Percentiles rank a stretch among this genome's conserved stretches.
Evolutionary conservation across 1,140 invertebrate species (phyloP).

Genomic region (Scaptodrosophila lebanonensis): DNA sequence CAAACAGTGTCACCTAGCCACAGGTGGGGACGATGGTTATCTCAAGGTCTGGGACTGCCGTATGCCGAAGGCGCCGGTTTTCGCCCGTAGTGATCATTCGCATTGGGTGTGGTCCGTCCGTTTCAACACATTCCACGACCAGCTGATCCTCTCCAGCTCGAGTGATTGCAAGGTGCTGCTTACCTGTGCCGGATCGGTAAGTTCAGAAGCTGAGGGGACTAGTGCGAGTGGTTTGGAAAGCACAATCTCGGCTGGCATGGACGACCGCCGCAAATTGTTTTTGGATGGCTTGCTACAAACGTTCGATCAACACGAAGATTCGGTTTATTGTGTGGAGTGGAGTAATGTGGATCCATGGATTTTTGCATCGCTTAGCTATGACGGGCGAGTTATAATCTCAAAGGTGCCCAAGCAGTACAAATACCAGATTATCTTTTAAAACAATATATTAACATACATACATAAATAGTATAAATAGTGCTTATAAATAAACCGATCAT

Average conservation of each 20-base stretch:
- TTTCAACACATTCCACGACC: conserved; percentile 98
- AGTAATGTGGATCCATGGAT: conserved; percentile 98
- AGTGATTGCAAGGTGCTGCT: conserved; percentile 95
- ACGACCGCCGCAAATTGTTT: conserved; percentile 81
- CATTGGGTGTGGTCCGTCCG: conserved; percentile 98
- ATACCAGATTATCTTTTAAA: conserved; percentile 89
- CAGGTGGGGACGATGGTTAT: conserved; percentile 95
- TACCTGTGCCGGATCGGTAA: conserved; percentile 90
- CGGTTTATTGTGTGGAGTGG: conserved; percentile 98
- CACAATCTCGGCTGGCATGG: conserved; percentile 3
- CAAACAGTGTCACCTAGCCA: conserved; percentile 94
- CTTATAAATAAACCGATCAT: too few species aligned
- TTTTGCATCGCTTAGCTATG: conserved; percentile 97
- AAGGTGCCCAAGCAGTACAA: conserved; percentile 94
- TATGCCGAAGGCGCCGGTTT: conserved; percentile 86
- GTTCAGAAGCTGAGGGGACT: conserved; percentile 81
- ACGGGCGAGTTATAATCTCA: conserved; percentile 95
- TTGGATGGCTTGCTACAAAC: conserved; percentile 85
- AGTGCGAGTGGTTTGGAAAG: conserved; percentile 15
- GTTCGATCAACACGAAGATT: conserved; percentile 98
- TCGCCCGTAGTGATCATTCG: conserved; percentile 92
- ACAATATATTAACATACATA: conserved; percentile 17
- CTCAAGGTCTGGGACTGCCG: conserved; percentile 98
- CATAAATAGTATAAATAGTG: conserved; percentile 31
- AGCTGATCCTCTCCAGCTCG: conserved; percentile 95